phyloP scores from a whole-genome alignment of 2,113 vertebrate genomes.

The Kobus ellipsiprymnus region DNA sequence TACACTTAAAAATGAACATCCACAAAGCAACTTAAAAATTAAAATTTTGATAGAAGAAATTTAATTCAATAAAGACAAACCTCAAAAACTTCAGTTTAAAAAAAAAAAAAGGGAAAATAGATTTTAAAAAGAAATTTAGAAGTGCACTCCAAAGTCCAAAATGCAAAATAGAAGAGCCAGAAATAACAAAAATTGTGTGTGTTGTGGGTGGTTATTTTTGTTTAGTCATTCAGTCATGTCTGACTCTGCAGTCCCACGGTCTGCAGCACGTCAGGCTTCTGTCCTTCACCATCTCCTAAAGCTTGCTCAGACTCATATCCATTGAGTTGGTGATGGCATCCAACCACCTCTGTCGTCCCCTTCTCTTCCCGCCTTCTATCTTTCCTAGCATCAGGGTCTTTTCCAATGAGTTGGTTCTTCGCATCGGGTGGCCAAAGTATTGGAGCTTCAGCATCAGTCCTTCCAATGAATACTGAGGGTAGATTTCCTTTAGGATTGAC shows the following conservation, averaged over 20 bases:
- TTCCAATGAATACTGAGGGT: background rate
- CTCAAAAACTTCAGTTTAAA: background rate
- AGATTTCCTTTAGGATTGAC: background rate
- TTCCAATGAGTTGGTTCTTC: background rate
- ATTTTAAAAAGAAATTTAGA: background rate
- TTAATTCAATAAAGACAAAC: background rate
- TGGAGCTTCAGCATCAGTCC: background rate
- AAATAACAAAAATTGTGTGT: background rate
- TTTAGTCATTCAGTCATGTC: background rate
- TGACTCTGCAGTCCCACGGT: background rate
- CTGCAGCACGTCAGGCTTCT: background rate
- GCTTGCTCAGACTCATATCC: background rate
- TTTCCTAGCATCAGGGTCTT: background rate
- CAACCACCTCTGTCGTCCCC: background rate
- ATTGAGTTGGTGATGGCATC: background rate
- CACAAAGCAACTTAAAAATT: background rate
- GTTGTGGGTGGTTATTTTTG: background rate
- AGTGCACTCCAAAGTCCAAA: background rate
- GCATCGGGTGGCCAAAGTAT: background rate
- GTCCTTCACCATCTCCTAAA: background rate
- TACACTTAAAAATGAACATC: background rate
- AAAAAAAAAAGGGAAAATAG: background rate
- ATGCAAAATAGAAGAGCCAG: background rate
- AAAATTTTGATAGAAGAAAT: background rate
- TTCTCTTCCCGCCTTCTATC: background rate